Percentiles rank a stretch among this genome's conserved stretches.
These are phyloP conservation scores for Fragum fragum DNA, from an alignment of 2,888 invertebrate genomes.

Conservation along the genomic window DNA sequence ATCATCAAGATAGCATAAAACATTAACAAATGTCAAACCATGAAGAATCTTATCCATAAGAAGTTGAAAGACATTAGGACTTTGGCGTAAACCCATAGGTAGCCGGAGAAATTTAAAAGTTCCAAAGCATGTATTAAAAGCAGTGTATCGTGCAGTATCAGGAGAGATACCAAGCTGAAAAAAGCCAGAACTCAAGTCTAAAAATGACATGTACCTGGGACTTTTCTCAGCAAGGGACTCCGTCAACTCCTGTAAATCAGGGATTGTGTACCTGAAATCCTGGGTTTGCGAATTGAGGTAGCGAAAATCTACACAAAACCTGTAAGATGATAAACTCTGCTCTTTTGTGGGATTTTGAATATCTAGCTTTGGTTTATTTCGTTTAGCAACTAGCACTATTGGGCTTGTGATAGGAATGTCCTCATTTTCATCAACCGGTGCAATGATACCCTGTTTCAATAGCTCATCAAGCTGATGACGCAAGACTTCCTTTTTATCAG, in stretches of 20 bases:
- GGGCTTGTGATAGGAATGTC: slow-evolving; percentile 42
- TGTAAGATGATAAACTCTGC: slow-evolving; percentile 42
- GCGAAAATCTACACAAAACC: too few species aligned
- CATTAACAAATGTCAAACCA: slow-evolving; percentile 50
- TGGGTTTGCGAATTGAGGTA: slow-evolving; percentile 50
- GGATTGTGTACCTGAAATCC: slow-evolving; percentile 40
- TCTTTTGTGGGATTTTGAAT: slow-evolving; percentile 22
- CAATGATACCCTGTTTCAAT: slow-evolving; percentile 41
- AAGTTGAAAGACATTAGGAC: slow-evolving; percentile 62
- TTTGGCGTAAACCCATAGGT: too few species aligned
- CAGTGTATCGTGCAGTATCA: slow-evolving; percentile 41
- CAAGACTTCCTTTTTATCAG: slow-evolving; percentile 32
- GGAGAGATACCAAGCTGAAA: slow-evolving; percentile 34
- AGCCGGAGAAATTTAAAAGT: slow-evolving; percentile 58
- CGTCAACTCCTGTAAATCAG: slow-evolving; percentile 50
- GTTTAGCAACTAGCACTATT: slow-evolving; percentile 45
- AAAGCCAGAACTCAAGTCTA: slow-evolving; percentile 27
- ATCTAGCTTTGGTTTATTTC: slow-evolving; percentile 40
- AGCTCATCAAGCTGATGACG: slow-evolving; percentile 49
- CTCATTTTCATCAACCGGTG: slow-evolving; percentile 37
- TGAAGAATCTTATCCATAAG: slow-evolving; percentile 54
- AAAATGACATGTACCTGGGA: slow-evolving; percentile 34
- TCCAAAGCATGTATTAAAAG: slow-evolving; percentile 59
- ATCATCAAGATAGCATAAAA: slow-evolving; percentile 63
- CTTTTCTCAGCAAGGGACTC: slow-evolving; percentile 48